Percentiles rank a stretch among this genome's conserved stretches.
phyloP scores from a whole-genome alignment of 2,888 invertebrate genomes.

The Agriopis aurantiaria region DNA sequence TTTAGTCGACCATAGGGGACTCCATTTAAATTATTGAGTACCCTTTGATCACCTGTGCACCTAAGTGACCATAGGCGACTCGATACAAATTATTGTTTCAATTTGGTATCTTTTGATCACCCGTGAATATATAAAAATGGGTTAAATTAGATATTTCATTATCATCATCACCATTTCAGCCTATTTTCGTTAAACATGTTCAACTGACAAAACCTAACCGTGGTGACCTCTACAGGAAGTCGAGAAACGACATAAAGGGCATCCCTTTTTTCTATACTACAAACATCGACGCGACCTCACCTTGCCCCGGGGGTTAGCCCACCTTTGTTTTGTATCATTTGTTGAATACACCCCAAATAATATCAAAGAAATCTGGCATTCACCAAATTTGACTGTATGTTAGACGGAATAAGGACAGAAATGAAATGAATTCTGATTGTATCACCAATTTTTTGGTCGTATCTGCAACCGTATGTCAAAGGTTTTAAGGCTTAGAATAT shows the following conservation, averaged over 20 bases:
- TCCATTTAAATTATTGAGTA: no score
- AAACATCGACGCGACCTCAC: constrained; percentile 40
- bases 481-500: constrained; percentile 17
- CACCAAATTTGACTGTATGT: constrained; percentile 2
- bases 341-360: constrained; percentile 25
- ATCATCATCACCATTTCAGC: no score
- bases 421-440: neutral
- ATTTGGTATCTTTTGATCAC: no score
- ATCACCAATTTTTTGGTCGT: constrained; percentile 8
- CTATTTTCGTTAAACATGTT: constrained; percentile 1
- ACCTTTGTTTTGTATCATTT: constrained; percentile 43
- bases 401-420: neutral
- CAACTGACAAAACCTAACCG: constrained; percentile 30
- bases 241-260: constrained; percentile 38
- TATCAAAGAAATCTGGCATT: neutral
- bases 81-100: no score
- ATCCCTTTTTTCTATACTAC: constrained; percentile 45
- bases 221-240: constrained; percentile 38
- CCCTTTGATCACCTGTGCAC: no score
- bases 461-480: constrained; percentile 14
- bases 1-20: no score
- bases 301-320: constrained; percentile 37
- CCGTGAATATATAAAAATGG: no score
- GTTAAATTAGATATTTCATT: no score
- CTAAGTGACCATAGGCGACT: no score